Conservation (phyloP, 2,797 vertebrate species). For the Mycteria americana region DNA sequence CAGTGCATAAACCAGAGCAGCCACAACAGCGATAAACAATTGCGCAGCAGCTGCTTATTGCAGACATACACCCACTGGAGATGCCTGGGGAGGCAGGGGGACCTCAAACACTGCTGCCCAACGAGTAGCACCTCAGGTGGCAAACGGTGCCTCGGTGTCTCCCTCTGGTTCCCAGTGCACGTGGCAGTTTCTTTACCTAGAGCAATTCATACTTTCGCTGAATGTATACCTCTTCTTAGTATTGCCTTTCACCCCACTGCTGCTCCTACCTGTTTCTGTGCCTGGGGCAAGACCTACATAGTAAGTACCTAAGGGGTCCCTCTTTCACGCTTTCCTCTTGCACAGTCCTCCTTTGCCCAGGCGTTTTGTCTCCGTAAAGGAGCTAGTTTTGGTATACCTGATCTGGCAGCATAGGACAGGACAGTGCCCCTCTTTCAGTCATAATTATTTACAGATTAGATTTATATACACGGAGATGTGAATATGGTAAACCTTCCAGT, state of each 20-base stretch:
- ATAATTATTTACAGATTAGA: not conserved
- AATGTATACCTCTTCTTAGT: not conserved
- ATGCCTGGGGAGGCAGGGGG: not conserved
- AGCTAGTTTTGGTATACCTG: not conserved
- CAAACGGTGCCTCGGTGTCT: not conserved
- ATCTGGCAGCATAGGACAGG: not conserved
- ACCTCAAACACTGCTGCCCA: not conserved
- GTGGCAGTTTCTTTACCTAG: not conserved
- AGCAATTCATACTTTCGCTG: not conserved
- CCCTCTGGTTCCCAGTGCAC: not conserved
- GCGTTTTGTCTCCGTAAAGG: not conserved
- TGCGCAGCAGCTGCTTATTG: not conserved
- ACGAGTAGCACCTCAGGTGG: not conserved
- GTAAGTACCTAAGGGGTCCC: not conserved
- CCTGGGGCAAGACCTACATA: not conserved
- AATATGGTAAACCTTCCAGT: not conserved
- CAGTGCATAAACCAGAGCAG: not conserved
- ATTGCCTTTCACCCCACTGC: not conserved
- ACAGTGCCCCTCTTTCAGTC: not conserved
- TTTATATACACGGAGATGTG: not conserved
- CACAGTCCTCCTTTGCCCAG: not conserved
- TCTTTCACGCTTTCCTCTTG: not conserved
- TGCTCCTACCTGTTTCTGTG: not conserved
- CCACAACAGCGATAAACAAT: not conserved
- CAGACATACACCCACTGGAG: not conserved